Base-by-base conservation (phyloP, 2,888 invertebrate genomes). In the Lymantria monacha region DNA sequence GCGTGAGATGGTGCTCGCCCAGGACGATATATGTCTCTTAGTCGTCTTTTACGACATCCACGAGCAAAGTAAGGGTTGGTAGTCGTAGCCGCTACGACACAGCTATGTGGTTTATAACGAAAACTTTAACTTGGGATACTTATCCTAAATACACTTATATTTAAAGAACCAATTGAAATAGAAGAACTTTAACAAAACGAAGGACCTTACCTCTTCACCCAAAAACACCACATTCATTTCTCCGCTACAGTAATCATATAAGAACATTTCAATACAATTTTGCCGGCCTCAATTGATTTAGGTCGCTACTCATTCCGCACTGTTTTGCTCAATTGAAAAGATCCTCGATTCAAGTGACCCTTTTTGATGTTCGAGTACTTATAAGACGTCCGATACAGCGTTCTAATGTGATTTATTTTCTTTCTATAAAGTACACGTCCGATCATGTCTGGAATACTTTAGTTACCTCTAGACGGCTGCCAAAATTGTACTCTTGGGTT, bases 331-430 rank as follows among this genome's bases (percentile, higher is more conserved):
- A 51, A 49, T 53, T 54, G 50, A 58, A 56, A 55, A 57, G 57
- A 56, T 44, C 51, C 60, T 54, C 62, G 37, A 52, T 53, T 51
- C 52, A 53, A 49, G 46, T 42, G 55, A 57, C 45, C 62, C 58
- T 59, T 63, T 69, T 67, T 67, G 60, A 61, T 60, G 64, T 61
- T 45, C 36, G 14, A 46, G 48, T 59, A 56, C 54, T 59, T 54
- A 42, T 44, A 57, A 51, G 46, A 58, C 45, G 54, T 64, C 52
- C 53, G 42, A 48, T 37, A 54, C 59, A 59, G 30, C 13, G 44
- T 44, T 40, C 46, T 58, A 62, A 69, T 60, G 51, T 53, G 40
- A 53, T 65, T 53, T 57, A 31, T 41, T 46, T 43, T 41, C 15
- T 41, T 9, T 41, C 14, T 41, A 12, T 11, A 8, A 38, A 38